Base-by-base conservation (phyloP, 2,113 vertebrate genomes). In the Turnix velox region DNA sequence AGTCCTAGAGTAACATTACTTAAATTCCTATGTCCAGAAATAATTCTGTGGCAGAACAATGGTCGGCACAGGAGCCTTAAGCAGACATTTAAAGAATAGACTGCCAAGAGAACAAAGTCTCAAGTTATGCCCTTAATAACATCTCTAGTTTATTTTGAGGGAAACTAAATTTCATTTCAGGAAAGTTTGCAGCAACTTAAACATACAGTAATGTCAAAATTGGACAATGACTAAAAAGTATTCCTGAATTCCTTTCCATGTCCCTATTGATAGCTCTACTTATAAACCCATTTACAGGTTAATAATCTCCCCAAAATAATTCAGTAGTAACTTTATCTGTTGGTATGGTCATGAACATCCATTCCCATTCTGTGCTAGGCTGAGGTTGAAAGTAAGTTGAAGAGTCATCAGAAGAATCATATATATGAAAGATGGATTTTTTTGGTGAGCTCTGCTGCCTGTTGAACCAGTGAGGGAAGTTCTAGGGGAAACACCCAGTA, bases 261-360 rank as follows among this genome's bases (percentile, higher is more conserved):
- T 19, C 35, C 4, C 52, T 69, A 33, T 9, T 84, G 45, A 12
- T 22, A 90, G 11, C 42, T 20, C 19, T 65, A n/a, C n/a, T n/a
- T n/a, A n/a, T n/a, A n/a, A n/a, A n/a, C 37, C 12, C 20, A 65
- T 28, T 2, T 23, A 28, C 11, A 42, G 2, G 19, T 45, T 72
- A 17, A 22, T 18, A 55, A 6, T 54, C 14, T 5, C 4, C 11
- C 3, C 4, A 0, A 0, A 3, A 37, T 55, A 42, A 33, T 3
- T 35, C 10, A 48, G 7, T 40, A 52, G 5, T 49, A 82, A 20
- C 9, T 55, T 81, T 7, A 45, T n/a, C 23, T 43, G 9, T 31
- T 58, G 9, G 30, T 48, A 15, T 1, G 8, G 1, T 55, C 59
- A 65, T 46, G 17, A 62, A 49, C 10, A 75, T 51, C 11, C 14